Evolutionary conservation across 2,113 vertebrate species (phyloP), one percentile per base, ranked within the genome.

Genomic region (Barnardius zonarius): DNA sequence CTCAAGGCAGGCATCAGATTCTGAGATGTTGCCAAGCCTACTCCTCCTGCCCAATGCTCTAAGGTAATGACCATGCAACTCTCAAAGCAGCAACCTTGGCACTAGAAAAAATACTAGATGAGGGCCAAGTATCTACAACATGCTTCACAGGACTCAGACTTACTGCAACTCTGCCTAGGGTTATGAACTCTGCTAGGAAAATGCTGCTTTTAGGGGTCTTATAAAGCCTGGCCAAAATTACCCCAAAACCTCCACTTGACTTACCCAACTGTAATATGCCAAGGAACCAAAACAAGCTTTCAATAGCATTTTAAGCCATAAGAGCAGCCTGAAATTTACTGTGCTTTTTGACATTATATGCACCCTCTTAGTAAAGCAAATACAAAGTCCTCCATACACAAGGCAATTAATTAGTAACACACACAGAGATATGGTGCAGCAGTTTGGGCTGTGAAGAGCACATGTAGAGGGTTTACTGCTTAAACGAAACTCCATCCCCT

Each of bases 91-190:
- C 9, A 62, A 70, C 19, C 9, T 10, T 23, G 13, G 17, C 39
- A 44, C n/a, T 33, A 57, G 17, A 20, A 67, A 59, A 90, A 46
- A 20, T 6, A 52, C 13, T 1, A 6, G 28, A 67, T 33, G 33
- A 33, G 13, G 27, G 46, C 4, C 1, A 1, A 72, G n/a, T 7
- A n/a, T 24, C 20, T 13, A 35, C 6, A 22, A 25, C 2, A 13
- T 27, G 59, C n/a, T 46, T n/a, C 28, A 63, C 8, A 64, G 35
- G 30, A 64, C 20, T 70, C 8, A 0, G n/a, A 84, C 23, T 24
- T 41, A 75, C 33, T 25, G 27, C 57, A 94, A 9, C 16, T 61
- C 61, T 48, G 7, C 23, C 73, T 43, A 27, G 13, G 20, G 27
- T 54, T 44, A 57, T 25, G 12, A 84, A 7, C 48, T 33, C 69